Conservation (phyloP, 1,140 invertebrate genomes). For the Andrena cerasifolii region DNA sequence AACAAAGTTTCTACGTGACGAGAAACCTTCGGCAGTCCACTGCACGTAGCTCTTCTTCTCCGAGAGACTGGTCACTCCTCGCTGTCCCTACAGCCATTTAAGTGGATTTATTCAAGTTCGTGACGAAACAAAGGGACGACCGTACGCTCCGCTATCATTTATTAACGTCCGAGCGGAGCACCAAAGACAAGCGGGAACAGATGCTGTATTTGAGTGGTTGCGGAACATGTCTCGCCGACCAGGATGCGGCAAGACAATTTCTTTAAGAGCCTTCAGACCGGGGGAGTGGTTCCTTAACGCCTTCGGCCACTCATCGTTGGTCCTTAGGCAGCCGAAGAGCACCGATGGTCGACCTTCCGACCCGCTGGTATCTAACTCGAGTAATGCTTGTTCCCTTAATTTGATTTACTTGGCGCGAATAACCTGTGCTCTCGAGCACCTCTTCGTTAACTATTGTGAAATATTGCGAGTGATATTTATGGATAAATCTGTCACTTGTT, state of each 20-base stretch:
- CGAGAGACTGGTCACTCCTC: background rate
- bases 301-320: constrained; percentile 57
- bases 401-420: constrained; percentile 21
- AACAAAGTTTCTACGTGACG: background rate
- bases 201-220: constrained; percentile 49
- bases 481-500: too few species aligned
- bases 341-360: constrained; percentile 44
- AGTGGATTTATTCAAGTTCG: constrained; percentile 61
- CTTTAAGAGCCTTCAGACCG: constrained; percentile 54
- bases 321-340: constrained; percentile 53
- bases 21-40: background rate
- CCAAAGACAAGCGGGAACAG: constrained; percentile 54
- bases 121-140: constrained; percentile 45
- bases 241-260: constrained; percentile 63
- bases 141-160: constrained; percentile 58
- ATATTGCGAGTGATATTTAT: too few species aligned
- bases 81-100: constrained; percentile 15
- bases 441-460: too few species aligned
- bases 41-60: too few species aligned
- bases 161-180: constrained; percentile 57
- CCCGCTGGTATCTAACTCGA: constrained; percentile 34
- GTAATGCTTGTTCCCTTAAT: constrained; percentile 50
- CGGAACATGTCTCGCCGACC: constrained; percentile 41
- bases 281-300: constrained; percentile 53
- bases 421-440: too few species aligned